Conservation (phyloP, 2,797 vertebrate species). For the Tympanoctomys barrerae region DNA sequence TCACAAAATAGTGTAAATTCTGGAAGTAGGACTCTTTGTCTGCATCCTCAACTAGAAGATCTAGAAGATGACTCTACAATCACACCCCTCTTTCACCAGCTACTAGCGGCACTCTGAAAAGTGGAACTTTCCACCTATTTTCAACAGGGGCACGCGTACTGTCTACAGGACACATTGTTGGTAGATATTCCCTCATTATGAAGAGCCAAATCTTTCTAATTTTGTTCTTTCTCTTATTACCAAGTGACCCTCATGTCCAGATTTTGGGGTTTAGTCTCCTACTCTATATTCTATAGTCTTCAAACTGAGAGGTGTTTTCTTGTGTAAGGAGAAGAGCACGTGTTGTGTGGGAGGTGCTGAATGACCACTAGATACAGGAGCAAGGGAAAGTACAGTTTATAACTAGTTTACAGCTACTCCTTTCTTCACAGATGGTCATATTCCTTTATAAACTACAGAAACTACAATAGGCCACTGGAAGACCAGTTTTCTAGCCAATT, state of each 20-base stretch:
- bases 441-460: neutral
- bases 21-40: slow-evolving; percentile 31
- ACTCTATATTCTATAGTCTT: neutral
- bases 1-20: slow-evolving; percentile 76
- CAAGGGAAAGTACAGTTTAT: neutral
- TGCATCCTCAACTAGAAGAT: slow-evolving; percentile 45
- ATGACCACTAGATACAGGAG: neutral
- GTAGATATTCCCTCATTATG: slow-evolving; percentile 8
- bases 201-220: neutral
- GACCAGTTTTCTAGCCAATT: neutral
- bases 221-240: neutral
- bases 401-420: neutral
- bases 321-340: neutral
- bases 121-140: neutral
- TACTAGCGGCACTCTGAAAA: slow-evolving; percentile 11
- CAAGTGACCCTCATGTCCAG: neutral
- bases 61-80: slow-evolving; percentile 55
- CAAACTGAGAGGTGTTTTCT: neutral
- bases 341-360: neutral
- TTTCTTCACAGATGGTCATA: neutral
- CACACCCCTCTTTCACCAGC: neutral
- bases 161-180: neutral
- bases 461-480: neutral
- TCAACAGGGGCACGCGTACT: neutral
- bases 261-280: neutral